Base-by-base conservation (phyloP, 1,140 invertebrate species). In the Papilio dardanus region DNA sequence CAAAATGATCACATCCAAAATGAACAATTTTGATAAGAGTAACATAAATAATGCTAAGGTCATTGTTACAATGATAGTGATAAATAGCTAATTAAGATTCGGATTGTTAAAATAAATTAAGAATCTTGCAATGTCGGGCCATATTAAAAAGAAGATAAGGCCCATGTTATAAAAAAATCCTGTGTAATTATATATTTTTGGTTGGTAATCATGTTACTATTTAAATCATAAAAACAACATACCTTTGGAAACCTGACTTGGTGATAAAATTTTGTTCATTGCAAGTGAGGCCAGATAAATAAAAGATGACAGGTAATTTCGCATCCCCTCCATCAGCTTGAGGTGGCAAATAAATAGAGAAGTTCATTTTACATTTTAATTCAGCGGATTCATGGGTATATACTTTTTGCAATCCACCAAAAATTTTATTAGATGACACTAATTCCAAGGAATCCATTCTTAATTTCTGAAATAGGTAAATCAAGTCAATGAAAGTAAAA, bases 201-300 rank as follows among this genome's bases (percentile, higher is more conserved):
- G n/a, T n/a, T n/a, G n/a, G n/a, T n/a, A n/a, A n/a, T 33, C 3
- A 33, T 33, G 2, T 33, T 33, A 33, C 1, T 58, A 19, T 21
- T 19, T 19, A 21, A 19, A 7, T 50, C 16, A 54, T 24, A 24
- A n/a, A 6, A 46, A 19, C 46, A 21, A 76, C 97, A 86, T 96
- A 96, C 91, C 95, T 95, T 94, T 99, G 99, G 79, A 97, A 96
- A 42, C 98, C 99, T 67, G 98, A 96, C 94, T 99, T 99, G 69
- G 97, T 96, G 68, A 99, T 97, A 88, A 99, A 99, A 94, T 99
- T 99, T 84, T 98, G 96, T 91, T 99, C 99, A 31, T 96, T 99
- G 88, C 99, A 99, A 0, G 97, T 98, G 6, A 99, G 93, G 12
- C 99, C 99, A 66, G 99, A 99, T 0, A 99, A 94, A 95, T 97